phyloP scores from a whole-genome alignment of 2,888 invertebrate genomes.

The Stramonita haemastoma region DNA sequence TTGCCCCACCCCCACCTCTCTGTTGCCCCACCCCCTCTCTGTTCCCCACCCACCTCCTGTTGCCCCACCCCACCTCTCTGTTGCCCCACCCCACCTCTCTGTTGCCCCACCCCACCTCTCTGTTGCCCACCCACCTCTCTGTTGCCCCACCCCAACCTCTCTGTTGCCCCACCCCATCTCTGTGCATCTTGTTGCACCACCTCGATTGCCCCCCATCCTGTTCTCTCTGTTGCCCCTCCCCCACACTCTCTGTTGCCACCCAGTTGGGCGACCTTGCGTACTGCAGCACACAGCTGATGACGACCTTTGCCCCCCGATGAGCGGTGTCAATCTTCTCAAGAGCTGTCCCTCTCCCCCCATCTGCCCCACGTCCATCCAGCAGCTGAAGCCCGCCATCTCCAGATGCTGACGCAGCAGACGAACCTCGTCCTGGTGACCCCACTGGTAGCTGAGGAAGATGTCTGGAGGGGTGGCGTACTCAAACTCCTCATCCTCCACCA shows the following conservation, averaged over 20 bases:
- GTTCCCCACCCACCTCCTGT: too few relatives aligned
- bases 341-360: slow-evolving; percentile 77
- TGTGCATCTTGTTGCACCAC: too few relatives aligned
- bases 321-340: slow-evolving; percentile 74
- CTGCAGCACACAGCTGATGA: slow-evolving; percentile 70
- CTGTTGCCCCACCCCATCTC: too few relatives aligned
- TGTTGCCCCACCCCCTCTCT: slow-evolving; percentile 72
- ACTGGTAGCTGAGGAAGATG: slow-evolving; percentile 73
- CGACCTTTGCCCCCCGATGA: slow-evolving; percentile 70
- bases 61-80: too few relatives aligned
- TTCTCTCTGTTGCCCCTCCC: too few relatives aligned
- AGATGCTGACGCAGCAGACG: slow-evolving; percentile 71
- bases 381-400: slow-evolving; percentile 71
- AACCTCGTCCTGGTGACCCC: slow-evolving; percentile 74
- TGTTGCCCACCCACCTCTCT: too few relatives aligned
- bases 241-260: slow-evolving; percentile 75
- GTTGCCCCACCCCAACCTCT: too few relatives aligned
- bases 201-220: too few relatives aligned
- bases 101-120: too few relatives aligned
- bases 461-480: slow-evolving; percentile 56
- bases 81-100: too few relatives aligned
- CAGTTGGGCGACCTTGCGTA: slow-evolving; percentile 76
- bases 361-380: slow-evolving; percentile 77
- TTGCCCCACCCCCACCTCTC: slow-evolving; percentile 73
- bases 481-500: slow-evolving; percentile 59